These are phyloP conservation scores for Tychaedon coryphoeus DNA, from an alignment of 2,113 vertebrate species.

Conservation along the genomic window DNA sequence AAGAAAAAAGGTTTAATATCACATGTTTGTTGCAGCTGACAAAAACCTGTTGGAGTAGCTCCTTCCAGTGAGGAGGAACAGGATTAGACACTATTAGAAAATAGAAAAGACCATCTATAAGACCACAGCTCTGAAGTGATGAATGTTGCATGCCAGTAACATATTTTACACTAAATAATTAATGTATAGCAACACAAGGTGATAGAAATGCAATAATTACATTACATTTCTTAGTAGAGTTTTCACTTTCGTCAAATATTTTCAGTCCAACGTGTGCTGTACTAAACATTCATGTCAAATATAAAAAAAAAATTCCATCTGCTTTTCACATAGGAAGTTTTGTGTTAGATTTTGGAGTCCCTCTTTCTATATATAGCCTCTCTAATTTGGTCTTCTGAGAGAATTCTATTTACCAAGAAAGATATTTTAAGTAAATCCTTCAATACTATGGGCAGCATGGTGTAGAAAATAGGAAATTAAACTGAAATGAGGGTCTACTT, in stretches of 20 bases:
- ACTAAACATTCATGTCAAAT: background rate
- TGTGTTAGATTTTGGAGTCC: background rate
- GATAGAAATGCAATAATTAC: constrained; percentile 11
- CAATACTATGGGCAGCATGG: background rate
- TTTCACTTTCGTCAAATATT: constrained; percentile 7
- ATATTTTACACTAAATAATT: constrained; percentile 52
- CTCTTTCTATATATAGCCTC: background rate
- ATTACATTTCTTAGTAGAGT: background rate
- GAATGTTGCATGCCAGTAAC: constrained; percentile 45
- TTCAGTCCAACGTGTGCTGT: background rate
- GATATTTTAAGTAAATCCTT: constrained; percentile 4
- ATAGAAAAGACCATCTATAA: background rate
- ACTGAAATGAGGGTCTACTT: background rate
- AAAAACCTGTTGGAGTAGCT: constrained; percentile 11
- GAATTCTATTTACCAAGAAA: constrained; percentile 46
- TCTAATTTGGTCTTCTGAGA: constrained; percentile 13
- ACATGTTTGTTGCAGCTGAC: background rate
- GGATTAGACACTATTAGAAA: constrained; percentile 22
- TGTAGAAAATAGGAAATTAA: constrained; percentile 12
- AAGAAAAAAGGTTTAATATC: constrained; percentile 18
- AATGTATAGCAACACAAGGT: background rate
- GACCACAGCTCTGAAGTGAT: background rate
- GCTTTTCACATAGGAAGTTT: background rate
- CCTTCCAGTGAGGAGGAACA: background rate
- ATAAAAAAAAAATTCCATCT: background rate